Evolutionary conservation across 2,888 invertebrate species (phyloP).

Genomic region (Chrysolina americana): DNA sequence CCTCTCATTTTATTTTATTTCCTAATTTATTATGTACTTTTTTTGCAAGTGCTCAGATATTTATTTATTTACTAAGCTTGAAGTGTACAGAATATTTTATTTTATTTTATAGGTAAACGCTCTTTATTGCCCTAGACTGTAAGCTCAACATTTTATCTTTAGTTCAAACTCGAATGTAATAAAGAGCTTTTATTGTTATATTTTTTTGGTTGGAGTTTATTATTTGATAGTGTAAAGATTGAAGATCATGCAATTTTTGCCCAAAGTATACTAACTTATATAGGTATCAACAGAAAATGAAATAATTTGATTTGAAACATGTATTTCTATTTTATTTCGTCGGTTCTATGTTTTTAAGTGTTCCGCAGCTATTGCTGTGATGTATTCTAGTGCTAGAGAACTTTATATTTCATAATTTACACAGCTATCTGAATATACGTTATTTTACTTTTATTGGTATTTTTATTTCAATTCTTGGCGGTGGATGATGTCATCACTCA

Average conservation of each 20-base stretch:
- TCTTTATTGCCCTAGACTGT: conserved; percentile 54
- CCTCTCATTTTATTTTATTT: conserved; percentile 25
- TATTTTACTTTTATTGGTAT: conserved; percentile 56
- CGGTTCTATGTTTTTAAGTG: conserved; percentile 47
- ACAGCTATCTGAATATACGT: conserved; percentile 64
- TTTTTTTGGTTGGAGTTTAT: conserved; percentile 64
- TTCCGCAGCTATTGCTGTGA: conserved; percentile 55
- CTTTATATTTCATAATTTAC: conserved; percentile 65
- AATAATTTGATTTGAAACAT: conserved; percentile 55
- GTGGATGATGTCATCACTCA: too few species aligned
- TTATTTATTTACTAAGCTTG: conserved; percentile 61
- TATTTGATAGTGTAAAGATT: conserved; percentile 54
- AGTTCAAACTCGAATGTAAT: conserved; percentile 51
- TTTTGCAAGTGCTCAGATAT: conserved; percentile 60
- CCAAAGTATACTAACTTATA: conserved; percentile 64
- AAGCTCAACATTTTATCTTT: conserved; percentile 52
- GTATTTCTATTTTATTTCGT: conserved; percentile 32
- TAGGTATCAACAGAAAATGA: conserved; percentile 55
- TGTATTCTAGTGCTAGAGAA: conserved; percentile 59
- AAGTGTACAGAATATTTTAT: conserved; percentile 57
- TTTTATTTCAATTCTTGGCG: conserved; percentile 26
- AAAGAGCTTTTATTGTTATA: conserved; percentile 62
- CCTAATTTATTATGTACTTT: conserved; percentile 57
- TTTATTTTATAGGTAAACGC: conserved; percentile 56
- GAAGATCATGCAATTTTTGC: conserved; percentile 56